Evolutionary conservation across 2,888 invertebrate genomes (phyloP), one percentile per base, ranked within the genome.

Genomic region (Cheiracanthium punctorium): DNA sequence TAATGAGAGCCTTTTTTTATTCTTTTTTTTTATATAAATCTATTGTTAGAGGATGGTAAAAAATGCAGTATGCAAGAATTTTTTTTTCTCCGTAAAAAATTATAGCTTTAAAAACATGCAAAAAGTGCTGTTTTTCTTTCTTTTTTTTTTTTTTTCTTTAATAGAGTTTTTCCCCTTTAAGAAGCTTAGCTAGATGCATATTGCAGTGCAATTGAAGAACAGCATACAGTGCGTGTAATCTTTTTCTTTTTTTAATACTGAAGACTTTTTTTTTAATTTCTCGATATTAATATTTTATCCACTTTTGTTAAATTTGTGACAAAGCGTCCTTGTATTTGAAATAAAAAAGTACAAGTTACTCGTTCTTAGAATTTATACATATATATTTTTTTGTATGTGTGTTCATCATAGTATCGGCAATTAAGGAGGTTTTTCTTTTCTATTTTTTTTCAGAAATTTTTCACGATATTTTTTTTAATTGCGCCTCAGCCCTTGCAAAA

Each of bases 1-100:
- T 32, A 69, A 37, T 69, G 37, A 69, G 69, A 32, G 69, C 33
- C 12, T 20, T n/a, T 10, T 69, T 33, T 33, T 69, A n/a, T 69
- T 32, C 24, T 64, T 24, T 28, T 24, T 64, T 64, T 64, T 12
- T 28, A 12, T 29, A 72, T n/a, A n/a, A 48, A 48, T 58, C 58
- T 58, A 58, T 58, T 24, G 58, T 24, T 58, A 48, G 24, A 41
- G 24, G 58, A n/a, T 24, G 24, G n/a, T n/a, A 67, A 67, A 67
- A 32, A 67, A 67, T 30, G n/a, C 58, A 58, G 58, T 24, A 58
- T 58, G 20, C 17, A 17, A 17, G 12, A 48, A 24, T 58, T 58
- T 58, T 58, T 58, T 58, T 17, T 58, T 20, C 58, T 12, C 14
- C 10, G 10, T 17, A 58, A 30, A n/a, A 32, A 33, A 67, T 32